Conservation (phyloP, 2,797 vertebrate genomes). For the Hippopotamyrus pictus region DNA sequence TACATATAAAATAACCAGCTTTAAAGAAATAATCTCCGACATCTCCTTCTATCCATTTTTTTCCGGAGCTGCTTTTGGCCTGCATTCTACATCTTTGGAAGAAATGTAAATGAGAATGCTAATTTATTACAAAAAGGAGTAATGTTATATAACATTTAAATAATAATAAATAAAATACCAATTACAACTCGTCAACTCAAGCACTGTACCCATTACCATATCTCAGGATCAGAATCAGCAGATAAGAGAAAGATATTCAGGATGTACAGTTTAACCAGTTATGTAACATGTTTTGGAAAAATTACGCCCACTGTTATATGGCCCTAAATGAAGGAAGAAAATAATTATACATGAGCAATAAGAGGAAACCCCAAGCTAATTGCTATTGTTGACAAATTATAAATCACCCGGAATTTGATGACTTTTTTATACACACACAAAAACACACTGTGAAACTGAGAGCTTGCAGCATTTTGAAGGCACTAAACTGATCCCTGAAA, state of each 20-base stretch:
- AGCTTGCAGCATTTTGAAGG: not conserved
- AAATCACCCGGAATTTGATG: not conserved
- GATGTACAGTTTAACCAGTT: not conserved
- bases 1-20: not conserved
- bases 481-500: not conserved
- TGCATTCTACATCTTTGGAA: not conserved
- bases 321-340: not conserved
- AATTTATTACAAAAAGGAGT: not conserved
- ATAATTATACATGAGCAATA: not conserved
- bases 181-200: not conserved
- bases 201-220: not conserved
- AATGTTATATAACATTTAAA: conserved; percentile 4
- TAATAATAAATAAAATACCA: not conserved
- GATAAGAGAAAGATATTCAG: not conserved
- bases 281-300: not conserved
- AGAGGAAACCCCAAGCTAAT: not conserved
- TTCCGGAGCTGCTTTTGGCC: not conserved
- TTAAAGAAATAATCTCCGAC: not conserved
- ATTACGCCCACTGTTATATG: not conserved
- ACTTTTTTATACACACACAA: not conserved
- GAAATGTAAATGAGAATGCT: not conserved
- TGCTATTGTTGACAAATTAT: not conserved
- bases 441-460: not conserved
- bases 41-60: not conserved
- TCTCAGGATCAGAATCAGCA: not conserved